phyloP scores from a whole-genome alignment of 2,888 invertebrate genomes.

The Drosophila helvetica region DNA sequence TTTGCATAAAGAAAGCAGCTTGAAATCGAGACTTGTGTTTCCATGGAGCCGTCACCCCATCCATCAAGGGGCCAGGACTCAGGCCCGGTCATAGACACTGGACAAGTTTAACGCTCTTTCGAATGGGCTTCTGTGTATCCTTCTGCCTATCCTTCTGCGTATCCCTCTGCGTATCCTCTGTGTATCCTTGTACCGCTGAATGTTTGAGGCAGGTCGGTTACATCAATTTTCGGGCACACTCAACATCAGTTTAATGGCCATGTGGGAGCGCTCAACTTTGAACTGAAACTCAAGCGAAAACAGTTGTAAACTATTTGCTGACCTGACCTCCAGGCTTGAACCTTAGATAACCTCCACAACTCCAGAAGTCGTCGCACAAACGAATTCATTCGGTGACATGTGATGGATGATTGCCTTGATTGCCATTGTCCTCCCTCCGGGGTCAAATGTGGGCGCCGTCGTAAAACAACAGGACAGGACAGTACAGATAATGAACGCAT shows the following conservation, averaged over 20 bases:
- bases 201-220: constrained; percentile 60
- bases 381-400: constrained; percentile 37
- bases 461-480: constrained; percentile 31
- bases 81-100: constrained; percentile 29
- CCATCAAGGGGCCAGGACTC: constrained; percentile 13
- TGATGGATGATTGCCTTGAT: constrained; percentile 48
- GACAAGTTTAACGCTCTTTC: constrained; percentile 21
- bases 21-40: neutral
- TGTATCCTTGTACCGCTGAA: constrained; percentile 8
- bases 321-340: constrained; percentile 50
- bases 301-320: constrained; percentile 41
- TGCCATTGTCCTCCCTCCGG: constrained; percentile 27
- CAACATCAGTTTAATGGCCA: constrained; percentile 32
- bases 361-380: constrained; percentile 29
- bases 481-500: constrained; percentile 3
- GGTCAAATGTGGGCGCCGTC: constrained; percentile 19
- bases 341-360: constrained; percentile 29
- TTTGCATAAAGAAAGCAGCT: constrained; percentile 25
- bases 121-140: constrained; percentile 16
- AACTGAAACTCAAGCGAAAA: constrained; percentile 56
- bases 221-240: constrained; percentile 26
- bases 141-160: neutral
- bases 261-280: constrained; percentile 61
- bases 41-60: constrained; percentile 7
- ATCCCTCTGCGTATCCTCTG: neutral